Evolutionary conservation across 2,888 invertebrate genomes (phyloP).

Genomic region (Pterobdella sp.): DNA sequence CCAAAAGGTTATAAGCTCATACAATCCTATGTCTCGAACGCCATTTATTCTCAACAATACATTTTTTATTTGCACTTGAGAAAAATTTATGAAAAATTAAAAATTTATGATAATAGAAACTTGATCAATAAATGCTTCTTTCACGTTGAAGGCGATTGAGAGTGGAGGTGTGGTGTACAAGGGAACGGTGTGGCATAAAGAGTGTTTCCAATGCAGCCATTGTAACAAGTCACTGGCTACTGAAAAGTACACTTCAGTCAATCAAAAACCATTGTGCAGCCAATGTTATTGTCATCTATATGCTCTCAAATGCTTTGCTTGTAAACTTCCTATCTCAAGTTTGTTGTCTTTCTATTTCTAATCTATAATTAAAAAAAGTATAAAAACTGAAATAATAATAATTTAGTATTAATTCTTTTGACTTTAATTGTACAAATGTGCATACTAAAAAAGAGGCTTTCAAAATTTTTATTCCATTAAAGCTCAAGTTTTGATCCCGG

Average conservation of each 20-base stretch:
- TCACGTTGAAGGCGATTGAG: conserved; percentile 10
- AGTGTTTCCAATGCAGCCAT: conserved; percentile 33
- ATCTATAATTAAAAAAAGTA: too few relatives aligned
- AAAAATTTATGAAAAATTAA: neutral
- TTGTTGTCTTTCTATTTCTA: neutral
- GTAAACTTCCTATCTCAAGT: conserved; percentile 29
- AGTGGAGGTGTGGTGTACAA: conserved; percentile 31
- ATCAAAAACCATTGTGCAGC: conserved; percentile 30
- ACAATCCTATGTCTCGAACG: too few relatives aligned
- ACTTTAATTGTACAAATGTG: too few relatives aligned
- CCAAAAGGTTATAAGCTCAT: too few relatives aligned
- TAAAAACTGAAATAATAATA: too few relatives aligned
- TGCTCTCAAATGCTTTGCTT: conserved; percentile 30
- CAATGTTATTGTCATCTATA: conserved; percentile 30
- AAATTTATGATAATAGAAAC: neutral
- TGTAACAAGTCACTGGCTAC: conserved; percentile 28
- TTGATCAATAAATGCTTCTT: too few relatives aligned
- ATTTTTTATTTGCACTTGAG: too few relatives aligned
- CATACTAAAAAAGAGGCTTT: too few relatives aligned
- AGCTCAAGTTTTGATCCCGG: too few relatives aligned
- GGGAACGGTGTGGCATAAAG: conserved; percentile 31
- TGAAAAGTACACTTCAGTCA: conserved; percentile 31
- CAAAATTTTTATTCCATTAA: too few relatives aligned
- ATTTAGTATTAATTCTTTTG: too few relatives aligned
- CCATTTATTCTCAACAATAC: too few relatives aligned